Conservation (phyloP, 1,140 invertebrate genomes). For the Schlechtendalia chinensis region DNA sequence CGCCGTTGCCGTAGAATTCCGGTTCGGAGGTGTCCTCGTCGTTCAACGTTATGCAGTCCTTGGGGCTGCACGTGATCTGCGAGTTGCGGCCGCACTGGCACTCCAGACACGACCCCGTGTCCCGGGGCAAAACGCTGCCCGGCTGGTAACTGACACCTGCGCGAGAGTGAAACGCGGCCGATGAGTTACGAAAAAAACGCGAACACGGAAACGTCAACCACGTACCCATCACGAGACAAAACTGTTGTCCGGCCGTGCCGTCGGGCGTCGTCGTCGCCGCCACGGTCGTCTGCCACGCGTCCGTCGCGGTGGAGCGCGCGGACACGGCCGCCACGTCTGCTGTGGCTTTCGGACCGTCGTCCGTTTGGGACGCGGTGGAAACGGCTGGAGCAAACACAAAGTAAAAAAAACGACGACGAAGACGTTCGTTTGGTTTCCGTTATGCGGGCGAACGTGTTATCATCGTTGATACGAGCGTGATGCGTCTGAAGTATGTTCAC, state of each 20-base stretch:
- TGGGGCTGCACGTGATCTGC: conserved; percentile 67
- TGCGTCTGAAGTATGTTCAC: neutral
- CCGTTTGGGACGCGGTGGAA: neutral
- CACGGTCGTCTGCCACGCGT: neutral
- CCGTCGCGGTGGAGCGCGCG: neutral
- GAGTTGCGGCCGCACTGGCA: conserved; percentile 66
- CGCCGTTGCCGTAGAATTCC: conserved; percentile 53
- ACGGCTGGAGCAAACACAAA: neutral
- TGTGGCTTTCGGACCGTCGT: neutral
- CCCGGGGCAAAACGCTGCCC: conserved; percentile 65
- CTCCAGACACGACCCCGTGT: conserved; percentile 69
- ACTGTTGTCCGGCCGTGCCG: conserved; percentile 5
- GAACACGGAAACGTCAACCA: too few species aligned
- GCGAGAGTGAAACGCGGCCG: too few species aligned
- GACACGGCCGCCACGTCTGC: neutral
- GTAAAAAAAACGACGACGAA: too few species aligned
- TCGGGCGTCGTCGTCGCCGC: neutral
- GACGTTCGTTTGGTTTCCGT: too few species aligned
- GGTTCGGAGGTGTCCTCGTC: conserved; percentile 26
- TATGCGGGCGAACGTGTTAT: too few species aligned
- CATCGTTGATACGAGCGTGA: too few species aligned
- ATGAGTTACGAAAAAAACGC: too few species aligned
- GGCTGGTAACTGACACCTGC: conserved; percentile 65
- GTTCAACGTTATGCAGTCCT: conserved; percentile 55
- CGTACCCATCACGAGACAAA: conserved; percentile 41